phyloP scores from a whole-genome alignment of 1,140 invertebrate genomes.

The Ptiloglossa arizonensis region DNA sequence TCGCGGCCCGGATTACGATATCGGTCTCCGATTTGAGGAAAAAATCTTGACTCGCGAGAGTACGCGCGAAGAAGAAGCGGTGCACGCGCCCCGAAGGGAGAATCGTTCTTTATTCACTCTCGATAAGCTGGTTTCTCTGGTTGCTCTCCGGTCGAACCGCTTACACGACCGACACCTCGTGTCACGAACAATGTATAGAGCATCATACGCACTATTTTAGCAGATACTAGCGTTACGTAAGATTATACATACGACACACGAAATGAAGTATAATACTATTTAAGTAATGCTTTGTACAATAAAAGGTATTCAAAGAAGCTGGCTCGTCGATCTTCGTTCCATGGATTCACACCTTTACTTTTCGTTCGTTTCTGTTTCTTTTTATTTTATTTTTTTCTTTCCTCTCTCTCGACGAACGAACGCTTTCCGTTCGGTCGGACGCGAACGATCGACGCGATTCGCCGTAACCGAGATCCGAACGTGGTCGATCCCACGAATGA shows the following conservation, averaged over 20 bases:
- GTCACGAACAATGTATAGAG: conserved; percentile 66
- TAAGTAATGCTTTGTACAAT: conserved; percentile 80
- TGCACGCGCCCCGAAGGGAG: too few species aligned
- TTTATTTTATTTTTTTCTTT: background rate
- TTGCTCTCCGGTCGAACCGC: conserved; percentile 1
- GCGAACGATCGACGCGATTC: too few species aligned
- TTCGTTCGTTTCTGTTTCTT: background rate
- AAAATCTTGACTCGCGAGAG: background rate
- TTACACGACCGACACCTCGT: conserved; percentile 58
- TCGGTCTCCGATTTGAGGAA: background rate
- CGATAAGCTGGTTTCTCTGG: background rate
- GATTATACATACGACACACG: conserved; percentile 56
- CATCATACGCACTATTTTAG: conserved; percentile 72
- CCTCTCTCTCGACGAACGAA: too few species aligned
- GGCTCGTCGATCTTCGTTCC: conserved; percentile 29
- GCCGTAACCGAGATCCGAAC: too few species aligned
- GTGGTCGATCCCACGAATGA: too few species aligned
- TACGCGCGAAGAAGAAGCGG: conserved; percentile 24
- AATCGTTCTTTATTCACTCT: background rate
- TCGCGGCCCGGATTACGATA: too few species aligned
- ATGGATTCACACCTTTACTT: conserved; percentile 19
- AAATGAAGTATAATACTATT: conserved; percentile 74
- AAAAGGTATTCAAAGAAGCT: conserved; percentile 77
- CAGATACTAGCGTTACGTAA: conserved; percentile 59
- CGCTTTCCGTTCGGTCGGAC: background rate